A percentile compares a stretch with the other conserved stretches of the same genome.
Evolutionary conservation across 2,113 vertebrate genomes (phyloP).

Genomic region (Acinonyx jubatus): DNA sequence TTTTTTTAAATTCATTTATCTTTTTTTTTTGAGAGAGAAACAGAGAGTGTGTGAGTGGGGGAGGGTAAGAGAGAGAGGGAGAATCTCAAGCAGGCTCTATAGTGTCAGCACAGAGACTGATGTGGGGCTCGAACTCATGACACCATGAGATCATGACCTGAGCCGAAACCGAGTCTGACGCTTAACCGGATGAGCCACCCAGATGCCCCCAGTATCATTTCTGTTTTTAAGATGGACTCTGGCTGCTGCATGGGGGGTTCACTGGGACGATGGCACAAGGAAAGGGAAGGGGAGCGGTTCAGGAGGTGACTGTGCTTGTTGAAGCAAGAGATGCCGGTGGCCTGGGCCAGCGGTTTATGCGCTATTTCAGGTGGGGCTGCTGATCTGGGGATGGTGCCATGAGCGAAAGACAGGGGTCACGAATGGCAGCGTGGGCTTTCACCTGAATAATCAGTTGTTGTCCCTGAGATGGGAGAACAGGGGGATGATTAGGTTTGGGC

Average conservation of each 20-base stretch:
- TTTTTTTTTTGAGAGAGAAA: too few relatives aligned
- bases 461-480: neutral
- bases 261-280: neutral
- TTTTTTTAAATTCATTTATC: too few relatives aligned
- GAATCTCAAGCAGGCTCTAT: too few relatives aligned
- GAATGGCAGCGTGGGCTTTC: neutral
- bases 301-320: neutral
- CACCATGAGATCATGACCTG: too few relatives aligned
- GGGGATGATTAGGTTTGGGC: too few relatives aligned
- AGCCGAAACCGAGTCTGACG: too few relatives aligned
- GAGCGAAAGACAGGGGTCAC: neutral
- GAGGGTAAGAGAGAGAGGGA: too few relatives aligned
- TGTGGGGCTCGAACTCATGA: too few relatives aligned
- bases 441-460: neutral
- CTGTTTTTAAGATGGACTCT: neutral
- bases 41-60: too few relatives aligned
- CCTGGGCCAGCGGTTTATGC: fast-evolving
- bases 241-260: neutral
- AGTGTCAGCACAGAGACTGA: too few relatives aligned
- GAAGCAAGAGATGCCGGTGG: neutral
- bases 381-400: fast-evolving
- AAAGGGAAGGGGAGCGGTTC: neutral
- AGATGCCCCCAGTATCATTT: neutral
- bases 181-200: too few relatives aligned
- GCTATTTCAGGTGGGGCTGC: neutral